Base-by-base conservation (phyloP, 2,113 vertebrate species). In the Oryzias curvinotus region DNA sequence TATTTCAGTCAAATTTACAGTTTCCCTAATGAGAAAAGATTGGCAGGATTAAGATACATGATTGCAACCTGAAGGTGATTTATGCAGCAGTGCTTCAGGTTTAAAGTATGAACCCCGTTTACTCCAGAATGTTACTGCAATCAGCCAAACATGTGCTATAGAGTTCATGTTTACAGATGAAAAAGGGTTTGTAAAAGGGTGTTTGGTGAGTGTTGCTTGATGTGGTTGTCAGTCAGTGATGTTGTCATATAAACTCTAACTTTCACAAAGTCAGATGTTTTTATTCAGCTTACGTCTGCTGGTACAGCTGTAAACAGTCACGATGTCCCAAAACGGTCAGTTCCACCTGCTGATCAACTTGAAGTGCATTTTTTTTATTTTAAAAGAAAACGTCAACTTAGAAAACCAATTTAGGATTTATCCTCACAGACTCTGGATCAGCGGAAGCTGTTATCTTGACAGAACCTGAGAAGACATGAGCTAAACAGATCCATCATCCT, bases 401-500 rank as follows among this genome's bases (percentile, higher is more conserved):
- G 3, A 57, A 8, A 7, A 36, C 28, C 15, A 23, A 23, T 23
- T 23, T 23, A 23, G 21, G 21, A 23, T 23, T 23, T 23, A 23
- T 3, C 21, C 21, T 2, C 21, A 23, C 21, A 23, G 2, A 23
- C 26, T 28, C 26, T 28, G 26, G 26, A 36, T 36, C 13, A n/a
- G 18, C 52, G 19, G 30, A 55, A 42, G 10, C 18, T 28, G 41
- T 54, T 17, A 54, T 19, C n/a, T 54, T 10, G 18, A 10, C 18
- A 49, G 5, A 46, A 68, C 42, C 54, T 23, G 26, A 43, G 72
- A 72, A 70, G 43, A 60, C 55, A 54, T 49, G 57, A 77, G 54
- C 59, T 62, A 16, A 50, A 14, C 52, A 58, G 47, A 82, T 63
- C 69, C 60, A 49, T 26, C 75, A 74, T 81, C 62, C 68, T 46